Percentiles rank a stretch among this genome's conserved stretches.
phyloP scores from a whole-genome alignment of 2,888 invertebrate species.

The Rhynchonema sp. region DNA sequence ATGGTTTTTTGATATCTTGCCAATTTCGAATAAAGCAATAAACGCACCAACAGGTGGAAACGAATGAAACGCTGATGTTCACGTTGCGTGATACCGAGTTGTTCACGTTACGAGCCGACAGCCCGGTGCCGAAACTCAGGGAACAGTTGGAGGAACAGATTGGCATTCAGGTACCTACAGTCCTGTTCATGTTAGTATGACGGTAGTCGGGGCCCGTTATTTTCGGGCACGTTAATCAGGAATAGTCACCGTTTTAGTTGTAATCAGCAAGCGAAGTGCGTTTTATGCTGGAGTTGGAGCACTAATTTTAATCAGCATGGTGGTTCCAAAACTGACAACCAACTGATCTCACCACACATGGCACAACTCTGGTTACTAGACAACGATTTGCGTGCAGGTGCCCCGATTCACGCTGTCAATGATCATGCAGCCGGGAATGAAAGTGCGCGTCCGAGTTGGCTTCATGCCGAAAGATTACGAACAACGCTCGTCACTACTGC shows the following conservation, averaged over 20 bases:
- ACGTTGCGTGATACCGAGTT: slow-evolving; percentile 29
- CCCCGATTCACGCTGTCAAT: slow-evolving; percentile 39
- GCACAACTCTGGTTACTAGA: no score
- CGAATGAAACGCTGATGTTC: slow-evolving; percentile 34
- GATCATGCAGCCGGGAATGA: slow-evolving; percentile 42
- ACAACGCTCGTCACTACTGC: slow-evolving; percentile 32
- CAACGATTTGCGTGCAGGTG: slow-evolving; percentile 17
- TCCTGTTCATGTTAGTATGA: no score
- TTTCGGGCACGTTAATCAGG: no score
- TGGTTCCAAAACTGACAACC: no score
- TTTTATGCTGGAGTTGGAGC: no score
- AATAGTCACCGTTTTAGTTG: no score
- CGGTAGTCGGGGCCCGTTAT: no score
- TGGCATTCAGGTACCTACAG: slow-evolving; percentile 21
- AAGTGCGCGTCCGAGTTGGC: slow-evolving; percentile 30
- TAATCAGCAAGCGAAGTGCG: no score
- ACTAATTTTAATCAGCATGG: no score
- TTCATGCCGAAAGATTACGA: slow-evolving; percentile 36
- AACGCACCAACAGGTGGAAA: slow-evolving; percentile 25
- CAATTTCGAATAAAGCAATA: neutral
- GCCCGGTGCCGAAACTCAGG: slow-evolving; percentile 29
- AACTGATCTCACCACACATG: no score
- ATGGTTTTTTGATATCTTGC: neutral
- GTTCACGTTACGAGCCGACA: slow-evolving; percentile 15
- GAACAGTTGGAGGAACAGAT: slow-evolving; percentile 31